These are phyloP conservation scores for Cephus pulcher DNA, from an alignment of 2,888 invertebrate genomes.

Conservation along the genomic window DNA sequence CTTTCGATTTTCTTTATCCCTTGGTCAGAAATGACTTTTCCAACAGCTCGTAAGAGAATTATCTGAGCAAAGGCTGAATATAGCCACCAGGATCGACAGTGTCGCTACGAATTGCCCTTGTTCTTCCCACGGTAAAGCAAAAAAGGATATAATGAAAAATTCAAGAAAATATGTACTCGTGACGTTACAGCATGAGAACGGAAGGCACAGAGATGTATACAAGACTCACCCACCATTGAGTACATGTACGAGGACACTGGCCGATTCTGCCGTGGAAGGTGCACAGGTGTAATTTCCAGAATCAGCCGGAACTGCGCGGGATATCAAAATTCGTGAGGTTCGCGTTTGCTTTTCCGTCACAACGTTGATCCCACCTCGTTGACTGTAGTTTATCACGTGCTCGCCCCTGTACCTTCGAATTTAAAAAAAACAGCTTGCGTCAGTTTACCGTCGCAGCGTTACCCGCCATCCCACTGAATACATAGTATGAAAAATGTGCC, in stretches of 20 bases:
- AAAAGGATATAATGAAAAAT: background rate
- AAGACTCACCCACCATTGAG: conserved; percentile 75
- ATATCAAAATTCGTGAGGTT: conserved; percentile 69
- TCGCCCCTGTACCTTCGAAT: conserved; percentile 70
- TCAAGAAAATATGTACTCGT: background rate
- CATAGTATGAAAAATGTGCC: background rate
- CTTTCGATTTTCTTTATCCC: background rate
- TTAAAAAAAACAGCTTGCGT: conserved; percentile 4
- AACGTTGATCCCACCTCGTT: conserved; percentile 70
- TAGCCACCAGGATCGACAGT: background rate
- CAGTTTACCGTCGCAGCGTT: background rate
- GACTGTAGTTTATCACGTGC: conserved; percentile 71
- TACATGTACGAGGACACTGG: conserved; percentile 86
- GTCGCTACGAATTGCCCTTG: background rate
- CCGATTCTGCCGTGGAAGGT: conserved; percentile 77
- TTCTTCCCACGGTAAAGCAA: background rate
- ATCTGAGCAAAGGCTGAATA: background rate
- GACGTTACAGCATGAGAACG: background rate
- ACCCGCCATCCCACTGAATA: background rate
- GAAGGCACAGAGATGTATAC: background rate
- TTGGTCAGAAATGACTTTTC: background rate
- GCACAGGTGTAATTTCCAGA: conserved; percentile 77
- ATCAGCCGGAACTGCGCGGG: conserved; percentile 73
- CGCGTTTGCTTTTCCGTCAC: conserved; percentile 69
- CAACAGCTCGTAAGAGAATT: background rate